These are phyloP conservation scores for Cyanocitta stelleri DNA, from an alignment of 2,113 vertebrate species.

Conservation along the genomic window DNA sequence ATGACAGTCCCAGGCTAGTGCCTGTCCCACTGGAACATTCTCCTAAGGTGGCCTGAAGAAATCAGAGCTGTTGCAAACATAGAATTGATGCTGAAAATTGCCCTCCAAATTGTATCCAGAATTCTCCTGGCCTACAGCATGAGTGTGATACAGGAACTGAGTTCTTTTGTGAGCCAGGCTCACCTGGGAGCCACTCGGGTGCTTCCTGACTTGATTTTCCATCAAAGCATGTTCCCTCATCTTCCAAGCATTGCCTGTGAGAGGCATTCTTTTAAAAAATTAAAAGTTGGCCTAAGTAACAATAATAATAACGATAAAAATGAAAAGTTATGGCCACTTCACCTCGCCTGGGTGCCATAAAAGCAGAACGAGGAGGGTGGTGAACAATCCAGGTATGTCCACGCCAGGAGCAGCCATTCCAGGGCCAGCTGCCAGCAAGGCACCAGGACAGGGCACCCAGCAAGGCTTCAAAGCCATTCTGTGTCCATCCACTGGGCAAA, in stretches of 20 bases:
- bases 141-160: background rate
- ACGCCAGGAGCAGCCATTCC: background rate
- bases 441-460: rapidly evolving
- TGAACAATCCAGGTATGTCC: background rate
- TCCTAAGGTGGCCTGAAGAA: background rate
- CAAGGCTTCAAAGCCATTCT: rapidly evolving
- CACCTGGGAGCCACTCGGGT: background rate
- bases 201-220: background rate
- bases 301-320: background rate
- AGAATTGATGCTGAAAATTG: background rate
- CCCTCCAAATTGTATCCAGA: background rate
- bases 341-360: background rate
- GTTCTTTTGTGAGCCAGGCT: background rate
- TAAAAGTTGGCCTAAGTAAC: background rate
- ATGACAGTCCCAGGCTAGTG: background rate
- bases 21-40: background rate
- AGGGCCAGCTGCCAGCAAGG: background rate
- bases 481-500: background rate
- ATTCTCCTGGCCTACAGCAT: background rate
- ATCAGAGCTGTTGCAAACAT: background rate
- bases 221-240: background rate
- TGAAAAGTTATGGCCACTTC: background rate
- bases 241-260: background rate
- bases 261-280: background rate
- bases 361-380: background rate